Evolutionary conservation across 2,888 invertebrate genomes (phyloP).

Genomic region (Coecobrya sp.): DNA sequence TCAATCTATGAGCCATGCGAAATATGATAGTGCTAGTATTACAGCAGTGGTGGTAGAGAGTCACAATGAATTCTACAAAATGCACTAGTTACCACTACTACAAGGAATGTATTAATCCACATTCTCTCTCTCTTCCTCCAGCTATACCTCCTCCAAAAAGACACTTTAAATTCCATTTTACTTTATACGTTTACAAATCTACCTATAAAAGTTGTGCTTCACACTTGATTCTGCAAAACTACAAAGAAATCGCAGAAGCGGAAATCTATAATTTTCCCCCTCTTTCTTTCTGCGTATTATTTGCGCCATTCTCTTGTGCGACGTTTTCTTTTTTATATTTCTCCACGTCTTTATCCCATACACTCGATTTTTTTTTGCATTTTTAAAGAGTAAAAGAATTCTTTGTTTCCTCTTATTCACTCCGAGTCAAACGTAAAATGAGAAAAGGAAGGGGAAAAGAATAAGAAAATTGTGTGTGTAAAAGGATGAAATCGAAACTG

Average conservation of each 20-base stretch:
- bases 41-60: neutral
- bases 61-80: neutral
- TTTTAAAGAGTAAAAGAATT: slow-evolving; percentile 52
- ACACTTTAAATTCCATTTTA: slow-evolving; percentile 69
- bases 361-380: slow-evolving; percentile 49
- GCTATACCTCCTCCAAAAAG: slow-evolving; percentile 40
- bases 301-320: slow-evolving; percentile 60
- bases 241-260: slow-evolving; percentile 72
- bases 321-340: neutral
- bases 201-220: slow-evolving; percentile 32
- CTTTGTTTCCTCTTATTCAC: slow-evolving; percentile 54
- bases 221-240: slow-evolving; percentile 64
- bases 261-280: slow-evolving; percentile 61
- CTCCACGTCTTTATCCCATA: neutral
- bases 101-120: neutral
- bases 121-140: slow-evolving; percentile 12
- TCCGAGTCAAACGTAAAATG: slow-evolving; percentile 52
- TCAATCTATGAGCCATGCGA: slow-evolving; percentile 65
- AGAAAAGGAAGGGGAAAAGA: neutral
- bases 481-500: slow-evolving; percentile 74
- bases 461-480: slow-evolving; percentile 34
- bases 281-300: slow-evolving; percentile 68
- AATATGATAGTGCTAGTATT: slow-evolving; percentile 49
- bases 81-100: slow-evolving; percentile 9
- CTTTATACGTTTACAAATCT: slow-evolving; percentile 41